Base-by-base conservation (phyloP, 2,113 vertebrate genomes). In the Orthonyx spaldingii region DNA sequence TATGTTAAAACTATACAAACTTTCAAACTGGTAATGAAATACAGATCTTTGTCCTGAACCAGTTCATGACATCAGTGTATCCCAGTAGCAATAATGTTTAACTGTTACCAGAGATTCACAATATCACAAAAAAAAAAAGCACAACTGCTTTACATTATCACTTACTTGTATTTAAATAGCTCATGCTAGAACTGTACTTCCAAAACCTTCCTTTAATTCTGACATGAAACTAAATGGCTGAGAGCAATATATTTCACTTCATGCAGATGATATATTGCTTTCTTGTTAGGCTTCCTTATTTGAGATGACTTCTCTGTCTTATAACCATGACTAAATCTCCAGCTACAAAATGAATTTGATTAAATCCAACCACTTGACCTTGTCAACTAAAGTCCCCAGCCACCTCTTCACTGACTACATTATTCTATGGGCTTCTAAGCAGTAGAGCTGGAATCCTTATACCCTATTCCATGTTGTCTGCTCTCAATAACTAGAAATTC, bases 281-380 rank as follows among this genome's bases (percentile, higher is more conserved):
- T 90, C 75, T 77, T 88, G 53, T 91, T 97, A 86, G 89, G 39
- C 70, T 93, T 93, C 57, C 82, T 93, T 96, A 91, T 84, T 93
- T 92, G 55, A 87, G 81, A 90, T 85, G 91, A 65, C 50, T 94
- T 91, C 82, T 94, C 71, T 94, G 47, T 91, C 50, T 97, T 91
- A 94, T 52, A 95, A 74, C 64, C 76, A 76, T 76, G 61, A 85
- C 89, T 96, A 95, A 96, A 95, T 94, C 72, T 96, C 61, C 63
- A 80, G 82, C 76, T 90, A 81, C 93, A 96, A 95, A 95, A 93
- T 93, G n/a, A 95, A 97, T 89, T 94, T 96, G 55, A 95, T 97
- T 97, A 97, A 95, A 97, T 96, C 55, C 92, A 87, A 49, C 41
- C 92, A 86, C 80, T 95, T 97, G 94, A 95, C 94, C 89, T 96